Conservation (phyloP, 2,888 invertebrate genomes). For the Eumerus sabulonum region DNA sequence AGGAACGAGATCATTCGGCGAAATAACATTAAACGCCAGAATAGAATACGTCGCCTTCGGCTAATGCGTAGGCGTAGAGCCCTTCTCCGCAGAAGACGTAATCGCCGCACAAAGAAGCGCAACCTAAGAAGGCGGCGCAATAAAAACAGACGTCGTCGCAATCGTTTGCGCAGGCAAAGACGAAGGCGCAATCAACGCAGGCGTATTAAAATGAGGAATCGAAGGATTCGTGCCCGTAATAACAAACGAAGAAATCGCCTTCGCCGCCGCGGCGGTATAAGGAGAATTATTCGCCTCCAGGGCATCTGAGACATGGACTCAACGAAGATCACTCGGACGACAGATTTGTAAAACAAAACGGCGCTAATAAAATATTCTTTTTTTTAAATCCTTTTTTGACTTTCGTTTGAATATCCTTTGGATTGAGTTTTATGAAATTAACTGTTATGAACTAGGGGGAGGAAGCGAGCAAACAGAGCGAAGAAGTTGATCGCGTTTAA, state of each 20-base stretch:
- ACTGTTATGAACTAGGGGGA: too few relatives aligned
- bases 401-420: too few relatives aligned
- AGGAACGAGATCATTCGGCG: background rate
- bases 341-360: background rate
- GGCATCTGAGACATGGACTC: background rate
- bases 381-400: too few relatives aligned
- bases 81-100: background rate
- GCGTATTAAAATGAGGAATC: background rate
- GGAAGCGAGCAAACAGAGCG: too few relatives aligned
- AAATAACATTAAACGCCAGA: background rate
- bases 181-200: background rate
- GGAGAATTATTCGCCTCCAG: constrained; percentile 1
- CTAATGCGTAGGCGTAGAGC: background rate
- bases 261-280: background rate
- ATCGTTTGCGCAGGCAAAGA: too few relatives aligned
- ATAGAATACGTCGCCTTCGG: background rate
- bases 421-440: too few relatives aligned
- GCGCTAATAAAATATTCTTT: background rate
- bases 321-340: too few relatives aligned
- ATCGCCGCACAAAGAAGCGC: background rate
- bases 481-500: too few relatives aligned
- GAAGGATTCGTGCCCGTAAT: background rate
- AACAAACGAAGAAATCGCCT: background rate
- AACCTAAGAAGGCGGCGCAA: background rate
- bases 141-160: background rate